Conservation (phyloP, 2,888 invertebrate species). For the Endotricha flammealis region DNA sequence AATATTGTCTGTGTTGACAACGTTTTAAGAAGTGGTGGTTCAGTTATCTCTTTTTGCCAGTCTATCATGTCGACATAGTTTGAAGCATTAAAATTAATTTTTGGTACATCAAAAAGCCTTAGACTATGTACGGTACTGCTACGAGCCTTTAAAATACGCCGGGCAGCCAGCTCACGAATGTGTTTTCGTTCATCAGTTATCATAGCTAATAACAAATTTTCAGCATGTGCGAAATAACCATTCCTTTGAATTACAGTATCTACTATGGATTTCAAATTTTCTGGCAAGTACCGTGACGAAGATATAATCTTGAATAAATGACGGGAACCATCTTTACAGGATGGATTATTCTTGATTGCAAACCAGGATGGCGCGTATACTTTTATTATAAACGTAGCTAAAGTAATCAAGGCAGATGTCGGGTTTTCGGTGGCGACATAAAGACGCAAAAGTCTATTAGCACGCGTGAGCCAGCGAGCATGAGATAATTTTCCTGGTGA, state of each 20-base stretch:
- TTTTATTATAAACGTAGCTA: constrained; percentile 23
- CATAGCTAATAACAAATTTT: no score
- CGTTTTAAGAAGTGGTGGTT: neutral
- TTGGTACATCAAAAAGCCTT: constrained; percentile 19
- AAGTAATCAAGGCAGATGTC: constrained; percentile 14
- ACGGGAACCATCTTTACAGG: constrained; percentile 24
- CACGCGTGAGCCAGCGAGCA: constrained; percentile 20
- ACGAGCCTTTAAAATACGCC: constrained; percentile 23
- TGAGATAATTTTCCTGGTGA: constrained; percentile 22
- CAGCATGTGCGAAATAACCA: constrained; percentile 26
- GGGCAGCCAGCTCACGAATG: constrained; percentile 23
- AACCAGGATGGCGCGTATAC: constrained; percentile 27
- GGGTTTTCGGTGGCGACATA: constrained; percentile 19
- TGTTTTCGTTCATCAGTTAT: constrained; percentile 21
- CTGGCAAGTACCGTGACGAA: constrained; percentile 9
- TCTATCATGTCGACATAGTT: constrained; percentile 19
- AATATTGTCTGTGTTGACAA: no score
- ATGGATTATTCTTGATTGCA: constrained; percentile 21
- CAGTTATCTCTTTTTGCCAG: constrained; percentile 19
- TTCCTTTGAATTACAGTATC: constrained; percentile 21
- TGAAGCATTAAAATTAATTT: constrained; percentile 19
- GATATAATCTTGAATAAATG: constrained; percentile 19
- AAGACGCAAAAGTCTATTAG: constrained; percentile 21
- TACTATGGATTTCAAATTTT: constrained; percentile 10
- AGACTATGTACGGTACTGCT: neutral